Conservation (phyloP, 2,888 invertebrate genomes). For the Chydorus sphaericus region DNA sequence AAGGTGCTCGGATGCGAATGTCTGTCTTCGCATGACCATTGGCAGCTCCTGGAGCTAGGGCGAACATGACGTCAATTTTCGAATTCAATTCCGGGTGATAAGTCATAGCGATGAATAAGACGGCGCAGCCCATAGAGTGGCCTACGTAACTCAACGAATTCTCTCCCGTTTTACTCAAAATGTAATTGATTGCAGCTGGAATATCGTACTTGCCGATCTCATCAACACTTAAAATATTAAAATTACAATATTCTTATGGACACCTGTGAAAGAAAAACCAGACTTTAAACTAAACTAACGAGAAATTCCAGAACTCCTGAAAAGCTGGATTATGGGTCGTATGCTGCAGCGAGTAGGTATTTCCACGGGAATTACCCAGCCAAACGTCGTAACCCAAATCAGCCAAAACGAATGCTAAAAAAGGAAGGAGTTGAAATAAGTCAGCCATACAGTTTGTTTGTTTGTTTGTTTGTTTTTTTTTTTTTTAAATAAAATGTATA, state of each 20-base stretch:
- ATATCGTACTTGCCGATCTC: slow-evolving; percentile 40
- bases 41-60: slow-evolving; percentile 25
- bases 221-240: slow-evolving; percentile 22
- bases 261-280: background rate
- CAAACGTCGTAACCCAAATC: slow-evolving; percentile 62
- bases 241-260: background rate
- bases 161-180: slow-evolving; percentile 36
- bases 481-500: background rate
- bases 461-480: too few relatives aligned
- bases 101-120: slow-evolving; percentile 27
- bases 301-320: slow-evolving; percentile 45
- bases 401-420: slow-evolving; percentile 36
- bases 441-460: too few relatives aligned
- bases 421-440: background rate
- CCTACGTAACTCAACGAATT: slow-evolving; percentile 36
- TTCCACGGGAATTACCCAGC: slow-evolving; percentile 68
- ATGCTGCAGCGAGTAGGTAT: slow-evolving; percentile 46
- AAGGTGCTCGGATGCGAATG: slow-evolving; percentile 26
- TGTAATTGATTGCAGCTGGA: slow-evolving; percentile 38
- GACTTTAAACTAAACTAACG: slow-evolving; percentile 21
- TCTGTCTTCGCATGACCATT: slow-evolving; percentile 26
- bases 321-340: slow-evolving; percentile 27
- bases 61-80: slow-evolving; percentile 23
- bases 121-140: slow-evolving; percentile 40
- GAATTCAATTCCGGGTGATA: slow-evolving; percentile 21